Evolutionary conservation across 30 jellyfish, hydroid and myxozoan species (phyloP).

Genomic region (Mastigias papua): DNA sequence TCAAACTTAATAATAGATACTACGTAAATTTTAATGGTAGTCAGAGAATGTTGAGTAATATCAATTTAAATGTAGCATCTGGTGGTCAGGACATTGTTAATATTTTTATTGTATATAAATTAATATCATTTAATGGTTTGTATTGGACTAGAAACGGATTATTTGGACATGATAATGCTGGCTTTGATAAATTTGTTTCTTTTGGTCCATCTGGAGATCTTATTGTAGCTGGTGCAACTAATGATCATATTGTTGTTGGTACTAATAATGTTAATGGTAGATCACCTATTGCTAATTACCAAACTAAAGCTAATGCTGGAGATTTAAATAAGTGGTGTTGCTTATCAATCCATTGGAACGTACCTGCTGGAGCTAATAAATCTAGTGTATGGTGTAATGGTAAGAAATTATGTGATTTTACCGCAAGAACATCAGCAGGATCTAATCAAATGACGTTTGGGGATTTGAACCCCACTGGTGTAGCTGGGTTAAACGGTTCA

Average conservation of each 20-base stretch:
- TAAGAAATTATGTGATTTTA: conserved; percentile 43
- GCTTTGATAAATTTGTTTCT: conserved; percentile 30
- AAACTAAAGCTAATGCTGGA: conserved; percentile 55
- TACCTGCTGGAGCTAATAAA: conserved; percentile 34
- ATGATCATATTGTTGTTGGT: conserved; percentile 2
- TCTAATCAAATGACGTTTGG: conserved; percentile 66
- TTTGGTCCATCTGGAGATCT: conserved; percentile 37
- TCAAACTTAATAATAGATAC: conserved; percentile 29
- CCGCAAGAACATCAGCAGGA: conserved; percentile 54
- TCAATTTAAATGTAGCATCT: conserved; percentile 41
- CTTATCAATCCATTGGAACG: conserved; percentile 48
- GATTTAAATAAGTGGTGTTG: conserved; percentile 52
- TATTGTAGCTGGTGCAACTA: conserved; percentile 3
- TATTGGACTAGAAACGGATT: conserved; percentile 43
- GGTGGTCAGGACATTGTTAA: conserved; percentile 48
- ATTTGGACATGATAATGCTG: conserved; percentile 66
- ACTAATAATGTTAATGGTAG: conserved; percentile 5
- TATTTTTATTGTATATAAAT: conserved; percentile 19
- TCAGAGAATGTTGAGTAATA: conserved; percentile 53
- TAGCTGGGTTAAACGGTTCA: conserved; percentile 27
- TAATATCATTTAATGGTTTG: conserved; percentile 31
- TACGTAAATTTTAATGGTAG: conserved; percentile 44
- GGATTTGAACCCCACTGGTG: conserved; percentile 41
- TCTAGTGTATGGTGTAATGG: conserved; percentile 63
- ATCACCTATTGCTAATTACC: conserved; percentile 25